Conservation (phyloP, 1,140 invertebrate genomes). For the Linepithema humile region DNA sequence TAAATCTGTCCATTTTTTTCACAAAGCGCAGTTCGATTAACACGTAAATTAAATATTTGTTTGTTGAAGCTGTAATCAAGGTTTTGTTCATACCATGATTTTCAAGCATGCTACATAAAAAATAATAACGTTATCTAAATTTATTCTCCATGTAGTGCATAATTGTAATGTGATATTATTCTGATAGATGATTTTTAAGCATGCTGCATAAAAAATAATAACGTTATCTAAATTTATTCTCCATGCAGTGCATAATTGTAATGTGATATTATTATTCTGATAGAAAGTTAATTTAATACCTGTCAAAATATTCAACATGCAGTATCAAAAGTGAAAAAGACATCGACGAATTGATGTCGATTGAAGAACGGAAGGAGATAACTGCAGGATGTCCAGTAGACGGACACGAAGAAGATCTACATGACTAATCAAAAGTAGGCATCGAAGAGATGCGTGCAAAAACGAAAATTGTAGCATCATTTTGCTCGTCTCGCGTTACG, state of each 20-base stretch:
- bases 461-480: neutral
- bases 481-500: neutral
- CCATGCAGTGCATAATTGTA: no score
- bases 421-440: slow-evolving; percentile 2
- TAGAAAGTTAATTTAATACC: neutral
- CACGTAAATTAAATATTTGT: no score
- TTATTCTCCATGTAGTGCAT: neutral
- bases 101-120: neutral
- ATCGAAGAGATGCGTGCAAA: neutral
- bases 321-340: slow-evolving; percentile 4
- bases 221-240: neutral
- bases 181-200: no score
- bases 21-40: no score
- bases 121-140: neutral
- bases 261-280: neutral
- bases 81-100: no score
- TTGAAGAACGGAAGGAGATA: neutral
- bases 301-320: neutral
- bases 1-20: neutral
- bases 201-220: neutral
- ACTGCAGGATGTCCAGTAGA: neutral
- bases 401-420: neutral
- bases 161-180: no score
- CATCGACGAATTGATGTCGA: neutral
- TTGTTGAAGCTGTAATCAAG: no score